Base-by-base conservation (phyloP, 2,888 invertebrate species). In the Dolomedes plantarius region DNA sequence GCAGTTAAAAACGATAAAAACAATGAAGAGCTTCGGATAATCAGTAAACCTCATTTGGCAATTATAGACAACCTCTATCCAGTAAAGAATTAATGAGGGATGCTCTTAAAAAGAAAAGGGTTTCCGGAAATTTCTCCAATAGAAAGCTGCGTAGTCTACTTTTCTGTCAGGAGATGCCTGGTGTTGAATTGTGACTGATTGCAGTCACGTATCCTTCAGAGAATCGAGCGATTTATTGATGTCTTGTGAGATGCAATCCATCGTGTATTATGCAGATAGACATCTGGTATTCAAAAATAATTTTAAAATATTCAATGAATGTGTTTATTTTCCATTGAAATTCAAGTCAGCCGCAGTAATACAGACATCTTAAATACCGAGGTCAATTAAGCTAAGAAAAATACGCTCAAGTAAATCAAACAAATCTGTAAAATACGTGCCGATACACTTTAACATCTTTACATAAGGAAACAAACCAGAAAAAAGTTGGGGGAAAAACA, bases 11-110 rank as follows among this genome's bases (percentile, higher is more conserved):
- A 72, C 39, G 11, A n/a, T 68, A 81, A 74, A 73, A 80, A 80
- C 72, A 65, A 65, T 65, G 62, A 73, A 65, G 27, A 72, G n/a
- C 28, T 67, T 29, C 65, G 27, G 46, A 72, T 79, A 72, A 80
- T 73, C 79, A 73, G 50, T 64, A 31, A 73, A 67, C 73, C 79
- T 80, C 79, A 80, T 80, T 78, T 46, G 19, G n/a, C 9, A 32
- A 62, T 78, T 56, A 71, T 41, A 71, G 27, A 62, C 62, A 29
- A 64, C 62, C 23, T 28, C 31, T 28, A 36, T 23, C 39, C 31
- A 62, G 32, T 39, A 19, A n/a, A 46, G 71, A 78, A 78, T 71
- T 71, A 78, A 64, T 78, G 71, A 78, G 39, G 27, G 50, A 39
- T 28, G 39, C 9, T 69, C 32, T 50, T 46, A n/a, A 62, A 78